Base-by-base conservation (phyloP, 2,797 vertebrate genomes). In the Periparus ater region DNA sequence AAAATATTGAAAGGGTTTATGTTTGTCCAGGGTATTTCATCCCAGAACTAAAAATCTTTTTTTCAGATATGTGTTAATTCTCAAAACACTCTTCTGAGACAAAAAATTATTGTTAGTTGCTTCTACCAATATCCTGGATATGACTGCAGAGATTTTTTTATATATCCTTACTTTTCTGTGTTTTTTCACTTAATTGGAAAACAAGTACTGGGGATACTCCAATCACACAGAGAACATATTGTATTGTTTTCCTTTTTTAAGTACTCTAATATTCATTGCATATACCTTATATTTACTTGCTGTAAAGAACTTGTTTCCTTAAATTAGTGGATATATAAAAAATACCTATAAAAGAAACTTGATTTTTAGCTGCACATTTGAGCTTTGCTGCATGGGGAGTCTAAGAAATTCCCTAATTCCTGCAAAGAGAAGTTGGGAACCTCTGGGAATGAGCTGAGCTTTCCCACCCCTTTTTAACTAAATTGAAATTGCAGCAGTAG, bases 131-230 rank as follows among this genome's bases (percentile, higher is more conserved):
- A 93, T 90, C 77, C 63, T 82, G 84, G 60, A 76, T 95, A 68
- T 71, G 80, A 91, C 76, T 94, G 81, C 60, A 92, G 71, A 82
- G 67, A 94, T 45, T 25, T 53, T 88, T 76, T 86, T 66, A 67
- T 54, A 67, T 36, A 67, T 79, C 48, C 66, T 61, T 90, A 13
- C 34, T 93, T 96, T 94, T 65, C 77, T 76, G 73, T 78, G 61
- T 0, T 63, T 93, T 94, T 90, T 53, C 85, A 88, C 60, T 95
- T 95, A 93, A 94, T 87, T 95, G 90, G 88, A 93, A 90, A 94
- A 82, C 67, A 95, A 94, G 60, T 86, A 91, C 77, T 85, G 77
- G 45, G 88, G 88, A 96, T 76, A 63, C 40, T 95, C 77, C 71
- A 86, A 5, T 85, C 55, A 45, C 44, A 84, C 47, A 75, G 5